Conservation (phyloP, 2,888 invertebrate species). For the Adineta ricciae region DNA sequence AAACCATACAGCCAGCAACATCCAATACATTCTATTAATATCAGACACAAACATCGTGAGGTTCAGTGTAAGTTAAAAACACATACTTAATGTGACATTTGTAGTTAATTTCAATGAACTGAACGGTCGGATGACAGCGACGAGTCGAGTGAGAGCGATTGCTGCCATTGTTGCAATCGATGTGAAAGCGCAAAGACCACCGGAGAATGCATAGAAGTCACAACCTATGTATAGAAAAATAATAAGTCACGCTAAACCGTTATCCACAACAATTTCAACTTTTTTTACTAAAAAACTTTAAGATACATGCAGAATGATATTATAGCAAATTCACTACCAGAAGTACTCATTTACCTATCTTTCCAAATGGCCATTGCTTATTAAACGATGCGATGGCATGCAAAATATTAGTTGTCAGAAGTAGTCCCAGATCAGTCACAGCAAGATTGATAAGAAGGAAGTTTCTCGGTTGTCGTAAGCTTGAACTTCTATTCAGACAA, state of each 20-base stretch:
- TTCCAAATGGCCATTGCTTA: too few species aligned
- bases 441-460: conserved; percentile 21
- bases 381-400: too few species aligned
- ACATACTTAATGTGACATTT: background rate
- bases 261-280: too few species aligned
- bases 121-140: conserved; percentile 23
- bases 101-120: conserved; percentile 19
- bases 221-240: too few species aligned
- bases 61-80: background rate
- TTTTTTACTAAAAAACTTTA: too few species aligned
- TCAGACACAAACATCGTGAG: background rate
- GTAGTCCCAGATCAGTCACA: too few species aligned
- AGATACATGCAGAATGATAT: too few species aligned
- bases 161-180: conserved; percentile 29
- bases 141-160: conserved; percentile 24
- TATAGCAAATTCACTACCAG: too few species aligned
- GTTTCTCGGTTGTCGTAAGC: conserved; percentile 19
- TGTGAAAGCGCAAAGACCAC: conserved; percentile 26
- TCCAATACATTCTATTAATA: background rate
- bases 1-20: background rate
- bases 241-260: too few species aligned
- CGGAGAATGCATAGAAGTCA: conserved; percentile 24
- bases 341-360: too few species aligned
- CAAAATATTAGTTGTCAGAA: too few species aligned
- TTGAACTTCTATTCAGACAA: background rate